Conservation (phyloP, 2,113 vertebrate species). For the Mastomys coucha region DNA sequence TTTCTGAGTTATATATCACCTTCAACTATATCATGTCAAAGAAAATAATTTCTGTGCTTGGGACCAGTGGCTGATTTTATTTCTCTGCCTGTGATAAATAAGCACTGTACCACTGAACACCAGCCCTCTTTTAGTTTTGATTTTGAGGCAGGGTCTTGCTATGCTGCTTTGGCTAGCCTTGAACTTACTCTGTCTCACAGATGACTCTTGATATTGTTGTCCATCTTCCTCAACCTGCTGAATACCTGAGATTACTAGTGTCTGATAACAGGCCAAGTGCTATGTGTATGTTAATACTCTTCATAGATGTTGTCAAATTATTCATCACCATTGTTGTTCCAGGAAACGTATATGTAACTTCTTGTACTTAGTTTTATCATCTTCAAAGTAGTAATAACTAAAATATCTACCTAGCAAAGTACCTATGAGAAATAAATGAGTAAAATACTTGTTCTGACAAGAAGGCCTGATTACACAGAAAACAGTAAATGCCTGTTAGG, state of each 20-base stretch:
- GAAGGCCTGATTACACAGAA: background rate
- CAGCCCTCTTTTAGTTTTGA: too few species aligned
- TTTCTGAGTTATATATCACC: background rate
- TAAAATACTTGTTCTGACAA: background rate
- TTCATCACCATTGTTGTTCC: background rate
- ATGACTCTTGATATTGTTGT: background rate
- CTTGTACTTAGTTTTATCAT: slow-evolving; percentile 17
- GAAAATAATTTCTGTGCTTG: background rate
- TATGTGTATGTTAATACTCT: background rate
- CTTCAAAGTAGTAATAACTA: slow-evolving; percentile 10
- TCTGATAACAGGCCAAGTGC: background rate
- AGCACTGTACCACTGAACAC: background rate
- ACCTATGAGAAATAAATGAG: slow-evolving; percentile 47
- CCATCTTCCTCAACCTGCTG: background rate
- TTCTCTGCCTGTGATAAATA: background rate
- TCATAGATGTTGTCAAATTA: background rate
- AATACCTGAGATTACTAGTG: background rate
- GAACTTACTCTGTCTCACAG: background rate
- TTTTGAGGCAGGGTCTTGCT: background rate
- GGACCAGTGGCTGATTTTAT: background rate
- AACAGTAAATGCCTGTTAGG: background rate
- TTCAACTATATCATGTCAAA: background rate
- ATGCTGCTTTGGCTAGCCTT: background rate
- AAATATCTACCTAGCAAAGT: background rate
- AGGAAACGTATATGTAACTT: background rate